These are phyloP conservation scores for Ariopsis seemanni DNA, from an alignment of 2,113 vertebrate species.

Conservation along the genomic window DNA sequence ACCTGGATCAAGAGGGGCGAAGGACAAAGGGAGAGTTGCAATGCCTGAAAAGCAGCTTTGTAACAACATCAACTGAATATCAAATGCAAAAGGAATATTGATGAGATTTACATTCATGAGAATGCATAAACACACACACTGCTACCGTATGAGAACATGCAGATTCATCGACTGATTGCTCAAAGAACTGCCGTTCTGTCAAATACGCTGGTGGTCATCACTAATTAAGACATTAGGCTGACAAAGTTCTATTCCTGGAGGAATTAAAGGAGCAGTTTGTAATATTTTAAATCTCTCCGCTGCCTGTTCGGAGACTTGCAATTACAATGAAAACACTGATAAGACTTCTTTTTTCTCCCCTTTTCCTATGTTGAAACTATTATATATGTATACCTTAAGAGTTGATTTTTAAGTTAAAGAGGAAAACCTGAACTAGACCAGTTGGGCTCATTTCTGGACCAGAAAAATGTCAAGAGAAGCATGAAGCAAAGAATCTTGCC, in stretches of 20 bases:
- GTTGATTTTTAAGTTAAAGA: background rate
- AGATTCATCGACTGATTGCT: background rate
- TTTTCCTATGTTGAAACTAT: background rate
- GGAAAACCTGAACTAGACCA: background rate
- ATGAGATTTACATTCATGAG: background rate
- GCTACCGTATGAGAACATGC: background rate
- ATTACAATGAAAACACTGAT: background rate
- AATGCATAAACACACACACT: background rate
- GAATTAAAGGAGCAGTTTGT: constrained; percentile 8
- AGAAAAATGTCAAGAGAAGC: background rate
- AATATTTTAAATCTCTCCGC: background rate
- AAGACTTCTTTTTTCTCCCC: background rate
- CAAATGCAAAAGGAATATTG: background rate
- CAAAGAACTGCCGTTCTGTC: constrained; percentile 25
- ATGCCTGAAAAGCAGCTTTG: background rate
- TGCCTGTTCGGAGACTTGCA: background rate
- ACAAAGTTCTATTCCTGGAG: background rate
- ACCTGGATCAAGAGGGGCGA: constrained; percentile 72
- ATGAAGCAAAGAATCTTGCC: background rate
- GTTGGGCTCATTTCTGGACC: background rate
- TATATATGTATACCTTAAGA: background rate
- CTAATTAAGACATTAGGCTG: background rate
- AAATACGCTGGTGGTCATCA: background rate
- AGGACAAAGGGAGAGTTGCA: constrained; percentile 1
- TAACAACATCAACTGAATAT: background rate